Evolutionary conservation across 2,888 invertebrate species (phyloP).

Genomic region (Lepidocyrtoides sp.): DNA sequence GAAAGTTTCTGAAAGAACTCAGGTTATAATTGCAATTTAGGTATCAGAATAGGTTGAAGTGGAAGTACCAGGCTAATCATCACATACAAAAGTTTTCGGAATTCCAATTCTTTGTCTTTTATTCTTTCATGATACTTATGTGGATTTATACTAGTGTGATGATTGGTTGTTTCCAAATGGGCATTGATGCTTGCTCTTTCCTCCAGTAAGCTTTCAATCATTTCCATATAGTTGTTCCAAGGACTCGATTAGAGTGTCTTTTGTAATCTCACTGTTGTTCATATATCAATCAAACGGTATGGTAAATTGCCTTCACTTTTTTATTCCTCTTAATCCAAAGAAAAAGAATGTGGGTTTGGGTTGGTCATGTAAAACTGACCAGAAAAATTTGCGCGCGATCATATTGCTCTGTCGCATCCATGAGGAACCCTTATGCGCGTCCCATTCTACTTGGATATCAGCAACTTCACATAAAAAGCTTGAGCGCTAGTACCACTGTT

Average conservation of each 20-base stretch:
- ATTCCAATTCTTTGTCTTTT: background rate
- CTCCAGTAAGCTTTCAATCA: constrained; percentile 53
- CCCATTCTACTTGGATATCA: constrained; percentile 15
- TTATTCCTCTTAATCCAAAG: background rate
- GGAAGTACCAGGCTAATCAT: constrained; percentile 71
- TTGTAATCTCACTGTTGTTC: background rate
- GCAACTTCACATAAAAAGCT: constrained; percentile 42
- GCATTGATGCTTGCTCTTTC: constrained; percentile 73
- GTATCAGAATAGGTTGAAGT: constrained; percentile 51
- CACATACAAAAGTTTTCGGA: constrained; percentile 14
- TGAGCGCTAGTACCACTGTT: constrained; percentile 17
- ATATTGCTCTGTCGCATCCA: background rate
- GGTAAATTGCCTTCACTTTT: background rate
- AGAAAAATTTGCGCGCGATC: constrained; percentile 54
- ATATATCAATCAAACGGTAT: no score
- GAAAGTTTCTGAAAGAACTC: constrained; percentile 29
- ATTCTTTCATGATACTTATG: background rate
- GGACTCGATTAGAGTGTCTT: background rate
- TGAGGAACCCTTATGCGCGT: constrained; percentile 20
- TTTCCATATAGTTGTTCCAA: constrained; percentile 24
- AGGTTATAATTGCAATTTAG: constrained; percentile 62
- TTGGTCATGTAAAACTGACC: constrained; percentile 31
- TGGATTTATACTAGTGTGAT: constrained; percentile 27
- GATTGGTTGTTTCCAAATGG: constrained; percentile 76
- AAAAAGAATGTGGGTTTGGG: constrained; percentile 74